A percentile compares a stretch with the other conserved stretches of the same genome.
Evolutionary conservation across 2,888 invertebrate species (phyloP).

Genomic region (Thecocarcelia acutangulata): DNA sequence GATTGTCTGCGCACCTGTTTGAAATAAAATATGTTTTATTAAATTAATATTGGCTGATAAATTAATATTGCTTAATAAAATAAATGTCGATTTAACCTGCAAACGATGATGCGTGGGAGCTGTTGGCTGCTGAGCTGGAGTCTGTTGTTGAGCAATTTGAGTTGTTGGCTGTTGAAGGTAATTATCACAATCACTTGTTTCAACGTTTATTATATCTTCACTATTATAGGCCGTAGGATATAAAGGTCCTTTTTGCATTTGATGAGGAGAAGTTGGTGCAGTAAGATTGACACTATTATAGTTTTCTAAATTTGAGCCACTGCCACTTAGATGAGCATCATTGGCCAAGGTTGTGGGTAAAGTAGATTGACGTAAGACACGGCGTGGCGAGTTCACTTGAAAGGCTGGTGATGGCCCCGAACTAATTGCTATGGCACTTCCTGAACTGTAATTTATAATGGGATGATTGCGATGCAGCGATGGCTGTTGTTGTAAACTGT

Average conservation of each 20-base stretch:
- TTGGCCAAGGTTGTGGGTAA: conserved; percentile 78
- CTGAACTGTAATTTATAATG: conserved; percentile 74
- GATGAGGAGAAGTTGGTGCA: conserved; percentile 80
- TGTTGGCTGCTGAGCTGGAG: conserved; percentile 39
- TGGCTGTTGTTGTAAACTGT: conserved; percentile 52
- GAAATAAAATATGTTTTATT: not conserved
- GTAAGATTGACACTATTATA: conserved; percentile 78
- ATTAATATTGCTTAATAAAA: not conserved
- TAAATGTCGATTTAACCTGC: conserved; percentile 65
- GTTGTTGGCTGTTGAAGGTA: conserved; percentile 70
- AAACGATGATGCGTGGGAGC: conserved; percentile 76
- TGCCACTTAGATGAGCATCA: conserved; percentile 76
- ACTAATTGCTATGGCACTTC: conserved; percentile 76
- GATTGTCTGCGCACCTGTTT: conserved; percentile 79
- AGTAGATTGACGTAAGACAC: conserved; percentile 80
- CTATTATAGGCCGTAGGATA: conserved; percentile 77
- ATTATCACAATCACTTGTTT: conserved; percentile 75
- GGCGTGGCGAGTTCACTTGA: conserved; percentile 75
- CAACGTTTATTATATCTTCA: conserved; percentile 77
- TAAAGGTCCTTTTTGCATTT: conserved; percentile 77
- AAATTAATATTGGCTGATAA: not conserved
- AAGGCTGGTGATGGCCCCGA: conserved; percentile 68
- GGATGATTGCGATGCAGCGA: conserved; percentile 71
- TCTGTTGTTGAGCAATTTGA: conserved; percentile 60
- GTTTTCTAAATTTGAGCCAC: conserved; percentile 76